These are phyloP conservation scores for Xestia sexstrigata DNA, from an alignment of 2,888 invertebrate genomes.

Conservation along the genomic window DNA sequence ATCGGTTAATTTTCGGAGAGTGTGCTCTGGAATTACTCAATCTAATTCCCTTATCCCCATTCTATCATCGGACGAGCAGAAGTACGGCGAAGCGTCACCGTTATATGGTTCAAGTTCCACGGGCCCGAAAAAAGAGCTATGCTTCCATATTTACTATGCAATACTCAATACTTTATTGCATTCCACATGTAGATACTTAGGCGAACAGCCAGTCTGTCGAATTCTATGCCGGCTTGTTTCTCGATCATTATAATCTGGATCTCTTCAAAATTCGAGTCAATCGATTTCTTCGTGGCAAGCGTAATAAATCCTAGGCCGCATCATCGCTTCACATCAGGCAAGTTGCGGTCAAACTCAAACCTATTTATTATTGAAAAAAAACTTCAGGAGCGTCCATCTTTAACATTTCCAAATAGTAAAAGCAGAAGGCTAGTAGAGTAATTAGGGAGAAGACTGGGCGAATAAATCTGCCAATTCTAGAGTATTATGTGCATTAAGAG, in stretches of 20 bases:
- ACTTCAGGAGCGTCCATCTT: not conserved
- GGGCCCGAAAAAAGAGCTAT: not conserved
- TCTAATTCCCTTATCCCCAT: not conserved
- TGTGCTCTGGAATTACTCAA: not conserved
- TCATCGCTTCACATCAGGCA: no score
- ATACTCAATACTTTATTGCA: no score
- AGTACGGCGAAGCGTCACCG: not conserved
- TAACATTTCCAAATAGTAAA: not conserved
- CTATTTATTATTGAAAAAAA: not conserved
- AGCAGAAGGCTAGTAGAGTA: not conserved
- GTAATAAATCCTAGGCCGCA: no score
- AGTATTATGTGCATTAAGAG: no score
- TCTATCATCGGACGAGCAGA: not conserved
- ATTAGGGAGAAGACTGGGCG: not conserved
- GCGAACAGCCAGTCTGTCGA: not conserved
- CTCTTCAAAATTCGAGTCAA: not conserved
- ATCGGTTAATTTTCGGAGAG: not conserved
- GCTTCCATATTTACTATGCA: not conserved
- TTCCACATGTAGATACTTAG: no score
- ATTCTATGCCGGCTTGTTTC: not conserved
- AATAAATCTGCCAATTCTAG: no score
- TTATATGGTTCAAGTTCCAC: not conserved
- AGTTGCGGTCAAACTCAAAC: not conserved
- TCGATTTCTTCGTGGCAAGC: not conserved
- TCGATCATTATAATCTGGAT: no score